These are phyloP conservation scores for Echinarachnius parma DNA, from an alignment of 53 echinoderm and acorn worm species.

Conservation along the genomic window DNA sequence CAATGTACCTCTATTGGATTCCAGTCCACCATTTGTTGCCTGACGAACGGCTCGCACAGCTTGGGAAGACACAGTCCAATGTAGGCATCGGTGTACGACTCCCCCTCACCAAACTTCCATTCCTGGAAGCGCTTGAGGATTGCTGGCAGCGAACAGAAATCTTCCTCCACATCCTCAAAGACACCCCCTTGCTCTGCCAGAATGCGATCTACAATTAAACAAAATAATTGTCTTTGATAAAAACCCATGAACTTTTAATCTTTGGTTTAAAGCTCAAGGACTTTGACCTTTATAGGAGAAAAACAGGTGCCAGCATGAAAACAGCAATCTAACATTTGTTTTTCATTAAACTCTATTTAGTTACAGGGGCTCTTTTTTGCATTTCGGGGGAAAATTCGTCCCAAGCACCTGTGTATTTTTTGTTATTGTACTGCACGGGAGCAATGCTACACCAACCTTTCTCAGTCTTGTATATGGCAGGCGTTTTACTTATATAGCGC, in stretches of 20 bases:
- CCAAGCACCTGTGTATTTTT: too few relatives aligned
- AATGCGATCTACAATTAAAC: constrained; percentile 82
- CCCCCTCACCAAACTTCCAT: constrained; percentile 72
- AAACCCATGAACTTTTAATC: too few relatives aligned
- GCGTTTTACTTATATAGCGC: too few relatives aligned
- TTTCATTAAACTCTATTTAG: too few relatives aligned
- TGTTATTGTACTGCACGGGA: too few relatives aligned
- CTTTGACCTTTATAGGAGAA: too few relatives aligned
- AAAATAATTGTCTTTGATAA: too few relatives aligned
- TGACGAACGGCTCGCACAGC: constrained; percentile 69
- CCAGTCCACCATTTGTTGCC: constrained; percentile 80
- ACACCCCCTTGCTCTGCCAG: constrained; percentile 48
- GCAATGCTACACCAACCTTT: constrained; percentile 66
- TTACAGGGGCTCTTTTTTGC: too few relatives aligned
- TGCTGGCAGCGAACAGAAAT: constrained; percentile 74
- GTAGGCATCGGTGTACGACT: constrained; percentile 87
- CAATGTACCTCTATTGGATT: constrained; percentile 77
- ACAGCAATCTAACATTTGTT: too few relatives aligned
- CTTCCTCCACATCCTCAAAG: constrained; percentile 86
- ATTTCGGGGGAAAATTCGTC: too few relatives aligned
- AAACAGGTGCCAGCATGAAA: too few relatives aligned
- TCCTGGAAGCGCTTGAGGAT: constrained; percentile 68
- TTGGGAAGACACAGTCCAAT: constrained; percentile 88
- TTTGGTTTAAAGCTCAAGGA: too few relatives aligned
- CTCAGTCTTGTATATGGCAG: constrained; percentile 70